Conservation (phyloP, 2,888 invertebrate genomes). For the Nipponacmea schrenckii region DNA sequence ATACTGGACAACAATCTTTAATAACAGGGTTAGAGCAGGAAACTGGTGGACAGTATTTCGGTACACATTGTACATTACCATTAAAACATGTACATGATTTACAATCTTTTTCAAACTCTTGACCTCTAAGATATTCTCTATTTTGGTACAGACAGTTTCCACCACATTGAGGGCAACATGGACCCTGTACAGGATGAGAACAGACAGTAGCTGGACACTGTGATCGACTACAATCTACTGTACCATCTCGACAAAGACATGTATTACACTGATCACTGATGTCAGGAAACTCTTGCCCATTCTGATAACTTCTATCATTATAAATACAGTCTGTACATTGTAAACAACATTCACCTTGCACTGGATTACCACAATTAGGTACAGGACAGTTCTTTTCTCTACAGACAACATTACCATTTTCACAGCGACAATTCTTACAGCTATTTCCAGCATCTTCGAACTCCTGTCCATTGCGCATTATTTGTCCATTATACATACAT, state of each 20-base stretch:
- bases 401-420: slow-evolving; percentile 27
- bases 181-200: slow-evolving; percentile 43
- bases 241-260: slow-evolving; percentile 40
- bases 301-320: slow-evolving; percentile 29
- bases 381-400: slow-evolving; percentile 15
- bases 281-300: slow-evolving; percentile 40
- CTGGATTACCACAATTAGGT: slow-evolving; percentile 21
- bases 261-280: slow-evolving; percentile 39
- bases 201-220: slow-evolving; percentile 31
- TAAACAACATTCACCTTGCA: slow-evolving; percentile 25
- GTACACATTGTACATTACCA: slow-evolving; percentile 39
- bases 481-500: slow-evolving; percentile 37
- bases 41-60: slow-evolving; percentile 38
- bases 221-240: slow-evolving; percentile 27
- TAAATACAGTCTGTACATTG: slow-evolving; percentile 40
- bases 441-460: slow-evolving; percentile 29
- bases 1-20: slow-evolving; percentile 47
- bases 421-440: slow-evolving; percentile 31
- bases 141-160: slow-evolving; percentile 42
- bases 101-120: slow-evolving; percentile 23
- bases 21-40: slow-evolving; percentile 44
- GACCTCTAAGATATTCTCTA: slow-evolving; percentile 33
- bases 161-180: slow-evolving; percentile 53
- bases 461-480: slow-evolving; percentile 35
- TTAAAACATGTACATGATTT: slow-evolving; percentile 34